Conservation (phyloP, 2,797 vertebrate species). For the Trematomus bernacchii region DNA sequence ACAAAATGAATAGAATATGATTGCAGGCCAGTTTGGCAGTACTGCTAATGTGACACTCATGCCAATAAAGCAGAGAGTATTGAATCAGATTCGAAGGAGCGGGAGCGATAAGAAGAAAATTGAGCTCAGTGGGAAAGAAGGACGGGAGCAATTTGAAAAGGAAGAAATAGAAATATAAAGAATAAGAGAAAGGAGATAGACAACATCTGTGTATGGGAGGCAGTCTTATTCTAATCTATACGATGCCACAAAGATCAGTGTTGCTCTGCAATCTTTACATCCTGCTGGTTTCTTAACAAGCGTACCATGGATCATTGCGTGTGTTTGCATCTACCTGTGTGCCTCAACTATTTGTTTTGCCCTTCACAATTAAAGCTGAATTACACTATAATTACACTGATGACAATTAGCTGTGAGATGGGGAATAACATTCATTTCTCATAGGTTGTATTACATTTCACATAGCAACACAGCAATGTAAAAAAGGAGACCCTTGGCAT, state of each 20-base stretch:
- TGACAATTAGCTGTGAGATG: constrained; percentile 58
- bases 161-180: constrained; percentile 8
- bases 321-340: constrained; percentile 43
- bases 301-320: constrained; percentile 15
- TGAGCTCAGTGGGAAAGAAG: constrained; percentile 10
- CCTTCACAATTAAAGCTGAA: constrained; percentile 70
- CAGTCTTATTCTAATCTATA: constrained; percentile 13
- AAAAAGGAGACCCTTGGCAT: constrained; percentile 27
- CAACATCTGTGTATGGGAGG: not conserved
- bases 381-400: constrained; percentile 65
- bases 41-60: constrained; percentile 55
- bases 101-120: constrained; percentile 21
- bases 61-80: constrained; percentile 41
- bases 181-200: constrained; percentile 23
- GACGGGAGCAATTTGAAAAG: constrained; percentile 30
- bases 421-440: constrained; percentile 41
- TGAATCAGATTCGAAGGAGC: constrained; percentile 42
- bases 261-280: constrained; percentile 16
- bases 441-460: constrained; percentile 38
- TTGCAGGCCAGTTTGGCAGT: constrained; percentile 35
- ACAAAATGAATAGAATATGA: constrained; percentile 51
- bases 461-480: constrained; percentile 13
- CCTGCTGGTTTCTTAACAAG: constrained; percentile 53
- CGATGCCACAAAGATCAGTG: constrained; percentile 3
- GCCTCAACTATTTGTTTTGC: constrained; percentile 62